A percentile compares a stretch with the other conserved stretches of the same genome.
phyloP scores from a whole-genome alignment of 2,888 invertebrate genomes.

The Diachrysia chrysitis region DNA sequence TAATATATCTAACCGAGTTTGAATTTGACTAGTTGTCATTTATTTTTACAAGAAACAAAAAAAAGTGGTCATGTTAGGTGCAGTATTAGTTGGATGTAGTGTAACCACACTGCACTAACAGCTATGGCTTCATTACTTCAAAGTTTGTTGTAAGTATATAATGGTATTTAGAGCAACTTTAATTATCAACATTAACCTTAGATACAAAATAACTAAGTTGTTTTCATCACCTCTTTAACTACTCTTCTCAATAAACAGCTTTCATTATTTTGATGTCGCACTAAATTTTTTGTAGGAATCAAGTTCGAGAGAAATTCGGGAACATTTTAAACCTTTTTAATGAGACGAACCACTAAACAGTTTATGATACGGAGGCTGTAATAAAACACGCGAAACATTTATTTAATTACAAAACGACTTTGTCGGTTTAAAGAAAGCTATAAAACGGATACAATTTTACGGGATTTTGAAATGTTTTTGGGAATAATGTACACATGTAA shows the following conservation, averaged over 20 bases:
- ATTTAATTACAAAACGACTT: conserved; percentile 62
- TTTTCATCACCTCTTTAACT: conserved; percentile 33
- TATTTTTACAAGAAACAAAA: not conserved
- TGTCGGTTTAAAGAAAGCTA: conserved; percentile 45
- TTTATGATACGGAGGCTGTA: conserved; percentile 53
- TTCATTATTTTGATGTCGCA: conserved; percentile 47
- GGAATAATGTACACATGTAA: conserved; percentile 36
- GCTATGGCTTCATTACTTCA: not conserved
- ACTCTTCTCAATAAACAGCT: conserved; percentile 29
- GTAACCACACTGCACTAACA: not conserved
- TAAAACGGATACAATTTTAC: conserved; percentile 55
- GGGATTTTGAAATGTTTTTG: conserved; percentile 47
- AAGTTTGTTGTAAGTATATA: not conserved
- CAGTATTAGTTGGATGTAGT: not conserved
- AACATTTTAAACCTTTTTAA: conserved; percentile 48
- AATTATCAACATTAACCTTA: not conserved
- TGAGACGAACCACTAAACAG: conserved; percentile 55
- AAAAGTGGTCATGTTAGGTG: not conserved
- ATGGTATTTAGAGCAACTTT: not conserved
- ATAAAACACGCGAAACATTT: conserved; percentile 64
- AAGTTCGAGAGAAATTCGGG: conserved; percentile 21
- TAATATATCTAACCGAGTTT: no score
- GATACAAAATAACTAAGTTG: conserved; percentile 25
- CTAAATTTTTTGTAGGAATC: conserved; percentile 45
- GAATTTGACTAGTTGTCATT: not conserved